Conservation (phyloP, 92 coral and sea anemone genomes). For the Palythoa grandiflora region DNA sequence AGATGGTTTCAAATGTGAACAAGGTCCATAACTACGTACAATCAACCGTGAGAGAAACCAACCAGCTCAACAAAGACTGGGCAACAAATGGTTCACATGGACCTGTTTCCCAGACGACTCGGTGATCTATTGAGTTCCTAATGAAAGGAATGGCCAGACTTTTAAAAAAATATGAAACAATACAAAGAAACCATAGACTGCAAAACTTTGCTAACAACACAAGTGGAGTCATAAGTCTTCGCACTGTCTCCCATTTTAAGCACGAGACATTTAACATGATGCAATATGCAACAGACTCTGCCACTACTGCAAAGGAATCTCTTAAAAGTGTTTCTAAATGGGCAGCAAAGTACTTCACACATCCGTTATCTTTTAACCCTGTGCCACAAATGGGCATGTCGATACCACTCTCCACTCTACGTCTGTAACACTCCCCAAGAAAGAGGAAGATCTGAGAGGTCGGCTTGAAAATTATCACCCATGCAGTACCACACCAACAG, state of each 20-base stretch:
- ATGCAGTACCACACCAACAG: constrained; percentile 18
- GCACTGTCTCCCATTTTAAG: constrained; percentile 26
- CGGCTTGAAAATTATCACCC: constrained; percentile 57
- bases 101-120: background rate
- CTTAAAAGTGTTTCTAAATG: background rate
- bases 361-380: no score
- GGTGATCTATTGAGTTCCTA: background rate
- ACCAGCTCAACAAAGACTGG: background rate
- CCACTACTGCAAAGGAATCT: no score
- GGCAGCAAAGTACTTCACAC: background rate
- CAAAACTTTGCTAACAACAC: background rate
- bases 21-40: constrained; percentile 1
- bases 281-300: background rate
- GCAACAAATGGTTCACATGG: background rate
- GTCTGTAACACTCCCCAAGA: constrained; percentile 17
- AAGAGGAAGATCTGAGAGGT: constrained; percentile 54
- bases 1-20: background rate
- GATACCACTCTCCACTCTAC: constrained; percentile 3
- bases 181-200: background rate
- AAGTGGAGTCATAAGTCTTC: background rate
- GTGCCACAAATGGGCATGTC: constrained; percentile 2
- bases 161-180: background rate
- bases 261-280: background rate
- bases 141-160: background rate
- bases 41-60: constrained; percentile 12